A percentile compares a stretch with the other conserved stretches of the same genome.
Conservation (phyloP, 2,888 invertebrate species). For the Harmothoe impar region DNA sequence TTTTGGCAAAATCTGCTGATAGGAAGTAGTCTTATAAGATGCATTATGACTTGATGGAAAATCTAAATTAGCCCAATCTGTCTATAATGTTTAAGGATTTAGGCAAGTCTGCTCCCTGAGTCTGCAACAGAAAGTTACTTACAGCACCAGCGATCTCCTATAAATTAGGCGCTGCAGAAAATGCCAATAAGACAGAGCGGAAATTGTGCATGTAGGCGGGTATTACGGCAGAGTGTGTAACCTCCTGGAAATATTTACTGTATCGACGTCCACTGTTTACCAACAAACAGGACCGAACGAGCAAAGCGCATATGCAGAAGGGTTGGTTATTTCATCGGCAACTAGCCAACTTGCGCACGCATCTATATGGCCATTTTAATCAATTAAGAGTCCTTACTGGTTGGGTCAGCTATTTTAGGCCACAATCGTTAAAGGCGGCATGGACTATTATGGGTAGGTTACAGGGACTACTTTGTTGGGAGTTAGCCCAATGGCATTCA, state of each 20-base stretch:
- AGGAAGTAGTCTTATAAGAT: too few relatives aligned
- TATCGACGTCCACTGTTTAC: background rate
- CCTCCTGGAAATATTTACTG: conserved; percentile 15
- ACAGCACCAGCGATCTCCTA: too few relatives aligned
- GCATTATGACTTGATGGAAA: too few relatives aligned
- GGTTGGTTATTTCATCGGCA: background rate
- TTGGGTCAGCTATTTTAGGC: background rate
- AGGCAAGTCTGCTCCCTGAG: too few relatives aligned
- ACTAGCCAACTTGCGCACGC: background rate
- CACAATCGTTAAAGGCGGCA: too few relatives aligned
- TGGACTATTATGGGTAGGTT: too few relatives aligned
- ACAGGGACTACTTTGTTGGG: too few relatives aligned
- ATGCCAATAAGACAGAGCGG: background rate
- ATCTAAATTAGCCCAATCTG: too few relatives aligned
- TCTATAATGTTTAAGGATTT: too few relatives aligned
- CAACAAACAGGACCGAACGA: background rate
- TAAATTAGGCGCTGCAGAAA: background rate
- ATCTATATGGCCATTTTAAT: background rate
- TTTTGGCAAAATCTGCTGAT: too few relatives aligned
- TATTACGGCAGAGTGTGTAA: background rate
- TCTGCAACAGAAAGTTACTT: too few relatives aligned
- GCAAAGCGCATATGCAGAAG: background rate
- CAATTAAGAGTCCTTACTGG: background rate
- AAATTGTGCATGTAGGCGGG: conserved; percentile 37
- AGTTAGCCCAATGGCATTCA: too few relatives aligned